Evolutionary conservation across 2,113 vertebrate genomes (phyloP), one percentile per base, ranked within the genome.

Genomic region (Trematomus loennbergii): DNA sequence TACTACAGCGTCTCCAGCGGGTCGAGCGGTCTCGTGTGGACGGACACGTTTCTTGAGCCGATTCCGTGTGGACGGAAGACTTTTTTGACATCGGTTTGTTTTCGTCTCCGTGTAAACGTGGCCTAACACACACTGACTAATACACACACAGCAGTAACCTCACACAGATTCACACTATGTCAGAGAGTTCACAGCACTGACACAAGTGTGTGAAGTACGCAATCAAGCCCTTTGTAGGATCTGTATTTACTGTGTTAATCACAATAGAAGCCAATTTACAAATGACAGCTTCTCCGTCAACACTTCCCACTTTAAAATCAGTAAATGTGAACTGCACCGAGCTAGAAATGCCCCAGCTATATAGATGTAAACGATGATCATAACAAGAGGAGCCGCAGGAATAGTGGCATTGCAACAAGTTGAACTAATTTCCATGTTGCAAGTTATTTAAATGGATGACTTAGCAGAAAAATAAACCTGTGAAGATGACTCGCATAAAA

Each of bases 361-460:
- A 29, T 29, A 29, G 54, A 12, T 13, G 46, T 45, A 50, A 33
- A 60, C n/a, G 58, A 17, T 18, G 6, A 63, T 36, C 25, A 17
- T 18, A 20, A 55, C 40, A 55, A 45, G 3, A n/a, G 18, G 0
- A 59, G n/a, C 6, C 5, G 9, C 20, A n/a, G 12, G 60, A 22
- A 29, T 58, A 11, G n/a, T 1, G 52, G 20, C 33, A 43, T 16
- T 8, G 18, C 16, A 59, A 18, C 17, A 62, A 54, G 22, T n/a
- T 60, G 0, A 67, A 66, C 9, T 22, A 13, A 36, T 29, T 16
- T 57, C 29, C 25, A 16, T 16, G 20, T 13, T 40, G 52, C 15
- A 78, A 66, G 45, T 52, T 12, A 45, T 8, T 75, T 70, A 20
- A 48, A 57, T 43, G 52, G 4, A 10, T 65, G 43, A 48, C 67